Base-by-base conservation (phyloP, 2,113 vertebrate species). In the Silurus meridionalis region DNA sequence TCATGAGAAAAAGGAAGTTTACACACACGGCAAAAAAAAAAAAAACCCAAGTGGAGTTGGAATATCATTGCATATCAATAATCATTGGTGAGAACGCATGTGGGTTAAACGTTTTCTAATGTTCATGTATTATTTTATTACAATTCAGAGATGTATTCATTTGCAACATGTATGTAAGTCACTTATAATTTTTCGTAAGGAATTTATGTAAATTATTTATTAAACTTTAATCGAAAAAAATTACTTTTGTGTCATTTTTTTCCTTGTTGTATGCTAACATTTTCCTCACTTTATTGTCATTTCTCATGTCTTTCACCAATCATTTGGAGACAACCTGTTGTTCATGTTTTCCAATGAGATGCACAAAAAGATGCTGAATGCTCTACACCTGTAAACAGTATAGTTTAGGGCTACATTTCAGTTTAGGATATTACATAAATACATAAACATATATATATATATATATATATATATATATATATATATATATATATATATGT, bases 101-200 rank as follows among this genome's bases (percentile, higher is more conserved):
- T 55, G 66, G 61, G 53, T 82, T 82, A 82, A 48, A 82, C 37
- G 6, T 37, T 67, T 25, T 48, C 48, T 82, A 53, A 53, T 57
- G 64, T 55, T 9, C 55, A 9, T 8, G 55, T 57, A 57, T 13
- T 13, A 57, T 57, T 57, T 64, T 21, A 21, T 79, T 79, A 17
- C 52, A 79, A 17, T 1, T 14, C 53, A 3, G 3, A 57, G 55
- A 78, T 55, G n/a, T 57, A 17, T 78, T 57, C 48, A 74, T 11
- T 8, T 48, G 37, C 46, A 74, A 6, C 71, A 23, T 52, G 23
- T 52, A 23, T 17, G 19, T 74, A 52, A 23, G 71, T 11, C 19
- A 23, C 19, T 23, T 74, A 23, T 5, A 15, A 48, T 15, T 48
- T 48, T 19, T 48, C 11, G 8, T 17, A 21, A 58, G 1, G 8